Evolutionary conservation across 2,113 vertebrate species (phyloP), one percentile per base, ranked within the genome.

Genomic region (Elaphurus davidianus): DNA sequence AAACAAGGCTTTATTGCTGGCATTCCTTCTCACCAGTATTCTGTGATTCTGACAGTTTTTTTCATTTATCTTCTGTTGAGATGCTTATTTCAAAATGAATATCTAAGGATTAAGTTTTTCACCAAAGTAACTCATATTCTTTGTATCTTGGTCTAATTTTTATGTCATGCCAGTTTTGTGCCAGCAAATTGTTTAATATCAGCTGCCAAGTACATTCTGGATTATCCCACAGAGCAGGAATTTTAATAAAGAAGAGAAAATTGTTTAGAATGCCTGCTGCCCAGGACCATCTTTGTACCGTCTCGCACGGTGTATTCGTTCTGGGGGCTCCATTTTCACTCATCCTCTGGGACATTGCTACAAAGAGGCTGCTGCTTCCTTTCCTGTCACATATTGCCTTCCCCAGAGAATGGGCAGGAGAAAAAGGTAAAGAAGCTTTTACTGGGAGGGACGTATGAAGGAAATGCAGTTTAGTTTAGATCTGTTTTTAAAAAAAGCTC

Each of bases 201-300:
- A 50, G 15, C 54, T 92, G 79, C 7, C 43, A 74, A 16, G 52
- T 92, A 87, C 16, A 40, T 94, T 96, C 36, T 57, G 50, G 55
- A 30, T 93, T 52, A 93, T 40, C 7, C 28, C 6, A 12, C 59
- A 74, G 27, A 83, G 67, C 8, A 50, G 25, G 43, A 71, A 62
- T 95, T 92, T 93, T 97, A 50, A 47, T 90, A 54, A 86, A 43
- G 11, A 55, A 87, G 28, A 55, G 59, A 93, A 97, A 90, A 55
- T 71, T 55, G 60, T 59, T 90, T 71, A 71, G 36, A 36, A 54
- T 40, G 52, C 19, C 76, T 50, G 14, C 7, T 59, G 11, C 33
- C 1, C 15, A 9, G 19, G 21, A 43, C 14, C 33, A 15, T 87
- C 52, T 54, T 94, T 64, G 17, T 47, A 60, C 50, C 74, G 23